These are phyloP conservation scores for Meda fulgida DNA, from an alignment of 2,797 vertebrate species.

Conservation along the genomic window DNA sequence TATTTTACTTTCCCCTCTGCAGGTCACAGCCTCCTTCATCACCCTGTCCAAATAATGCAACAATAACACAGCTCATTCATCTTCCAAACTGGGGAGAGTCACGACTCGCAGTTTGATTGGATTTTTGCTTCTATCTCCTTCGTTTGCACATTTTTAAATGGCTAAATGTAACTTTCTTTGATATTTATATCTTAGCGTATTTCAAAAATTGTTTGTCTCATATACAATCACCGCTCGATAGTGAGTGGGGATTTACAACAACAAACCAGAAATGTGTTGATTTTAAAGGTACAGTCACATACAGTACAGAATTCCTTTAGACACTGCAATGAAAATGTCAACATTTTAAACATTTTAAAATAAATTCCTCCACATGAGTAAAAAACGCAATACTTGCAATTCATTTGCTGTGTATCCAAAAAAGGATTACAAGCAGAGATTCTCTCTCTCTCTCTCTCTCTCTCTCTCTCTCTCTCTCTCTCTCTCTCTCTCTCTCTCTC, in stretches of 20 bases:
- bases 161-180: conserved; percentile 31
- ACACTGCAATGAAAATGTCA: background rate
- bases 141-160: conserved; percentile 44
- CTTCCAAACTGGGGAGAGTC: conserved; percentile 62
- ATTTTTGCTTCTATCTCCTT: conserved; percentile 56
- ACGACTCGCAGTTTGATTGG: conserved; percentile 60
- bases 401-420: background rate
- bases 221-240: background rate
- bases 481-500: too few species aligned
- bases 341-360: background rate
- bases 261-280: background rate
- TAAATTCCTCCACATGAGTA: background rate
- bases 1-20: conserved; percentile 57
- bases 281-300: background rate
- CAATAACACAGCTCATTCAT: conserved; percentile 63
- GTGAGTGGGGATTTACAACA: background rate
- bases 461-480: too few species aligned
- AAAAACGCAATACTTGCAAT: background rate
- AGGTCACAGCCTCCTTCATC: conserved; percentile 60
- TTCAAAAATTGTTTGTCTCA: background rate
- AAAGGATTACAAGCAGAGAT: background rate
- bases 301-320: background rate
- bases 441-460: too few species aligned
- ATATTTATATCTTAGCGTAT: conserved; percentile 40
- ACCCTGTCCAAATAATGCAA: conserved; percentile 64